Conservation (phyloP, 2,113 vertebrate species). For the Dipodomys merriami region DNA sequence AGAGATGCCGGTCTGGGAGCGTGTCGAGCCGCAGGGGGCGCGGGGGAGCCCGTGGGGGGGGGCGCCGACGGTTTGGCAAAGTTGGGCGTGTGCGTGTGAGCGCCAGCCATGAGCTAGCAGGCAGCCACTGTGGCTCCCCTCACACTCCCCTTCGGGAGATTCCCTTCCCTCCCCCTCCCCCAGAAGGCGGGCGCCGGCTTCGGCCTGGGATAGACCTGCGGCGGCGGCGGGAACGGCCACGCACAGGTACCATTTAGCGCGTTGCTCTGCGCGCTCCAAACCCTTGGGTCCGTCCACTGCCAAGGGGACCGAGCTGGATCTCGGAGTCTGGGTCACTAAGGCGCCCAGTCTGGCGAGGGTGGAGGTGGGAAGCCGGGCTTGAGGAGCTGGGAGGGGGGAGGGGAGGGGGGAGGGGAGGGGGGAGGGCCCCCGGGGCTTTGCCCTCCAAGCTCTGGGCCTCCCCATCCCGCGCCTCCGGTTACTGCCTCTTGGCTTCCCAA, state of each 20-base stretch:
- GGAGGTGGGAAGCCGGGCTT: background rate
- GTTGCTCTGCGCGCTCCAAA: constrained; percentile 80
- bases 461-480: background rate
- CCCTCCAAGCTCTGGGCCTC: background rate
- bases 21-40: constrained; percentile 71
- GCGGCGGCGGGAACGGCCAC: constrained; percentile 76
- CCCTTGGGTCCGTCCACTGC: constrained; percentile 55
- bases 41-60: constrained; percentile 50
- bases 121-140: constrained; percentile 72
- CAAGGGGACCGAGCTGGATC: constrained; percentile 10
- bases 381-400: too few species aligned
- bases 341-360: background rate
- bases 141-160: constrained; percentile 72
- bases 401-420: background rate
- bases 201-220: constrained; percentile 67
- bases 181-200: constrained; percentile 69
- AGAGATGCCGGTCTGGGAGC: constrained; percentile 47
- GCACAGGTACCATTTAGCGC: constrained; percentile 87
- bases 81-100: constrained; percentile 78
- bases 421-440: background rate
- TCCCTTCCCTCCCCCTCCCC: constrained; percentile 23
- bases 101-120: constrained; percentile 52
- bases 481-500: background rate
- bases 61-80: constrained; percentile 70
- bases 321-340: constrained; percentile 32